Evolutionary conservation across 2,888 invertebrate species (phyloP), one percentile per base, ranked within the genome.

Genomic region (Dryadula phaetusa): DNA sequence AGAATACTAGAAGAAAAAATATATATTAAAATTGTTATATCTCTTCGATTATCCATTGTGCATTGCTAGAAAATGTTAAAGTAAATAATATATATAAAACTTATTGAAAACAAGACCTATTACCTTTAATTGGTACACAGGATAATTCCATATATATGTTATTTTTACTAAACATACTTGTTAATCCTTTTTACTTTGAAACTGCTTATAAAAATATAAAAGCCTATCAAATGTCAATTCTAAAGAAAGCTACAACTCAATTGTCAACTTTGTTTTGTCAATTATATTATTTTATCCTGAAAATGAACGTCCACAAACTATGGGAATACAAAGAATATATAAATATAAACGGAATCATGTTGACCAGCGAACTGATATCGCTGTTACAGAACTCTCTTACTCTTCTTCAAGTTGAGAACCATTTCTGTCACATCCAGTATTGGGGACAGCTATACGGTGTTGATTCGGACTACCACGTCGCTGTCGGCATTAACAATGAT

Each of bases 401-500:
- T 0, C 88, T 97, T 65, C 90, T 98, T 44, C 96, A 98, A 86
- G 95, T 95, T 72, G 97, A 98, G 82, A 97, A 98, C 85, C 97
- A 97, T 82, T 97, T 98, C 83, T 87, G 93, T 16, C 94, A 95
- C 80, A 94, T 97, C 62, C 97, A 95, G 80, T 97, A 98, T 79
- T 98, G 98, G 97, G 98, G 98, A 0, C 95, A 95, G 80, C 95
- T 98, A 62, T 94, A 95, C 73, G 98, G 97, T 1, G 88, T 94
- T 0, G 95, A 95, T 72, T 93, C 93, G 18, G 97, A 98, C 85
- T 98, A 98, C 83, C 97, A 95, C 80, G 94, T 98, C 70, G 96
- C 97, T 1, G 97, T 95, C 78, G 98, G 98, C 14, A 95, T 95
- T 73, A 95, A 95, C 72, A 94, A 93, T 70, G 97, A 98, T 82